Evolutionary conservation across 1,140 invertebrate genomes (phyloP).

Genomic region (Ceratoteleas bidentatus): DNA sequence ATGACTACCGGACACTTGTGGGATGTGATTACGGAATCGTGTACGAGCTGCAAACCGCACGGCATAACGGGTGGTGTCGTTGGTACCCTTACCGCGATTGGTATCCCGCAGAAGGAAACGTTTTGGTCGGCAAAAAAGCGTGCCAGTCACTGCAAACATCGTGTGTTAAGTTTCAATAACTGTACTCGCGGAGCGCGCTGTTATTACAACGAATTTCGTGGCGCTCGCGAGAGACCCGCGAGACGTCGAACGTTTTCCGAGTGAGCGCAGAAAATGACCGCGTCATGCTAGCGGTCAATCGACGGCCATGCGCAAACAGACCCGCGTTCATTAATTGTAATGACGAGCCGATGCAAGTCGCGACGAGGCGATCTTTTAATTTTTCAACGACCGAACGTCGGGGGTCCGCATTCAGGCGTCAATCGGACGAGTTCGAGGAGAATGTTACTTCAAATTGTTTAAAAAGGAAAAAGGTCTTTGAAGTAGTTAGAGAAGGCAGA

Average conservation of each 20-base stretch:
- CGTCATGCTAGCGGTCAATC: conserved; percentile 7
- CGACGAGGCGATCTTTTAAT: no score
- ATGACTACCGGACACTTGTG: conserved; percentile 23
- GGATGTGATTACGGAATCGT: conserved; percentile 50
- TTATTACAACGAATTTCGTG: conserved; percentile 39
- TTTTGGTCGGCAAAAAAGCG: conserved; percentile 24
- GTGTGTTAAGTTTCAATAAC: conserved; percentile 49
- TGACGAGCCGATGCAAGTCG: background rate
- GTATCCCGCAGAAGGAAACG: conserved; percentile 30
- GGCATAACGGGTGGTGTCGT: conserved; percentile 41
- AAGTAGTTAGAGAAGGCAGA: no score
- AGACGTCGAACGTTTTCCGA: no score
- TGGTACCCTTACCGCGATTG: conserved; percentile 44
- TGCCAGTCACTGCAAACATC: conserved; percentile 35
- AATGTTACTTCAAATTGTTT: no score
- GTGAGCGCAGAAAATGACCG: conserved; percentile 7
- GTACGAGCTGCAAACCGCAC: conserved; percentile 46
- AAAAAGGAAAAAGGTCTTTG: no score
- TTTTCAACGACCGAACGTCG: no score
- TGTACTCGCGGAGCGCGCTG: conserved; percentile 28
- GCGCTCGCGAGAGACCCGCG: conserved; percentile 1
- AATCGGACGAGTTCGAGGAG: no score
- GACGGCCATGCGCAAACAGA: background rate
- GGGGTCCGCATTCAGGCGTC: no score
- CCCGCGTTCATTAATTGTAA: conserved; percentile 18